Conservation (phyloP, 2,113 vertebrate species). For the Xenopus borealis region DNA sequence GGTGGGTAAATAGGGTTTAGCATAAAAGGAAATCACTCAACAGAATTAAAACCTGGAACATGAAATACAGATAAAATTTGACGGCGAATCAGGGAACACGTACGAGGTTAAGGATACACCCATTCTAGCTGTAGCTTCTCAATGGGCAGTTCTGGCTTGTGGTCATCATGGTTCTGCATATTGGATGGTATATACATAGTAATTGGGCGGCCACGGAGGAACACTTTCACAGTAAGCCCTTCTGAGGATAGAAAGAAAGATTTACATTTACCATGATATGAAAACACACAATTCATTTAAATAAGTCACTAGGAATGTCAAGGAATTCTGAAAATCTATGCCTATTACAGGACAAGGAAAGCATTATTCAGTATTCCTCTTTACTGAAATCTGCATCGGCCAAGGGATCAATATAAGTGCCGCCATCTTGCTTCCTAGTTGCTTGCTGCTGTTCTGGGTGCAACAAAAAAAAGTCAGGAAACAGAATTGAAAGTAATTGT, state of each 20-base stretch:
- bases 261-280: neutral
- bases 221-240: conserved; percentile 87
- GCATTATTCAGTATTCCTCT: neutral
- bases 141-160: conserved; percentile 76
- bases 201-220: conserved; percentile 85
- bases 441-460: no score
- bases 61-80: neutral
- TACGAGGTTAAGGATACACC: conserved; percentile 79
- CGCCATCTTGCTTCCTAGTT: no score
- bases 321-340: neutral
- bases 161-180: conserved; percentile 81
- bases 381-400: no score
- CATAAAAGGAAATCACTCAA: neutral
- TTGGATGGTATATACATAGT: conserved; percentile 90
- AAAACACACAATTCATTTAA: neutral
- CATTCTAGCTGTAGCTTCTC: conserved; percentile 84
- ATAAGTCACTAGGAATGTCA: neutral
- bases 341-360: neutral
- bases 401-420: no score
- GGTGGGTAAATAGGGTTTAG: no score
- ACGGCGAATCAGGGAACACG: neutral
- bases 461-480: no score
- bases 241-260: conserved; percentile 48
- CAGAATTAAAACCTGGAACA: neutral
- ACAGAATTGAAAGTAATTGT: no score